Conservation (phyloP, 2,113 vertebrate genomes). For the Caranx melampygus region DNA sequence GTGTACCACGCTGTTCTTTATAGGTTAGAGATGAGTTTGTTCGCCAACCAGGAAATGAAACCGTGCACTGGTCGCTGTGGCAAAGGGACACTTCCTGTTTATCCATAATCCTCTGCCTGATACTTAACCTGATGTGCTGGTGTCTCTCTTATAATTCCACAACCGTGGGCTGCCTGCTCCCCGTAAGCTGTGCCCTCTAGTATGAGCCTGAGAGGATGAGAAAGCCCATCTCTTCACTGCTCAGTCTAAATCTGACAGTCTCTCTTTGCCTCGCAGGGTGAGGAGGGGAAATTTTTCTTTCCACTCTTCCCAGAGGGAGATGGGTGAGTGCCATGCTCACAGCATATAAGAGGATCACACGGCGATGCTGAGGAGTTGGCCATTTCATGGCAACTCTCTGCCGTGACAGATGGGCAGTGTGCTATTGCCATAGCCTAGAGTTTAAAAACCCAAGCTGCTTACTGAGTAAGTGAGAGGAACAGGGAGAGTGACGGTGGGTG, state of each 20-base stretch:
- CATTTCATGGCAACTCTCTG: slow-evolving; percentile 74
- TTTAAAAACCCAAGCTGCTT: slow-evolving; percentile 78
- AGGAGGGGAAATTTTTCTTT: slow-evolving; percentile 41
- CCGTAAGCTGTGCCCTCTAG: slow-evolving; percentile 66
- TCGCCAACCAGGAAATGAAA: slow-evolving; percentile 52
- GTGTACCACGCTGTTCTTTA: slow-evolving; percentile 17
- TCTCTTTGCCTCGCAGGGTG: slow-evolving; percentile 64
- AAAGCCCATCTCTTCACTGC: slow-evolving; percentile 61
- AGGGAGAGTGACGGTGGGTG: slow-evolving; percentile 40
- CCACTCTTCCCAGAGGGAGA: slow-evolving; percentile 54
- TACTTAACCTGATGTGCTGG: slow-evolving; percentile 56
- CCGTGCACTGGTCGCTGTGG: slow-evolving; percentile 3
- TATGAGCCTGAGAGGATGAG: slow-evolving; percentile 66
- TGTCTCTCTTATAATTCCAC: slow-evolving; percentile 51
- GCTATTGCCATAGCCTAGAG: slow-evolving; percentile 73
- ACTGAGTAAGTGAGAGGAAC: slow-evolving; percentile 64
- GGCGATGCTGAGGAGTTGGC: slow-evolving; percentile 74
- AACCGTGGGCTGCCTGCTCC: slow-evolving; percentile 50
- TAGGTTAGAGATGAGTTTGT: background rate
- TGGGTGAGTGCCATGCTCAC: slow-evolving; percentile 70
- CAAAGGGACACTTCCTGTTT: slow-evolving; percentile 63
- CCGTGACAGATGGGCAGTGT: slow-evolving; percentile 78
- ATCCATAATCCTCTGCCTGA: slow-evolving; percentile 47
- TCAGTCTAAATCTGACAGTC: slow-evolving; percentile 73
- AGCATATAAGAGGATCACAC: slow-evolving; percentile 77